phyloP scores from a whole-genome alignment of 35 echinoderm and acorn worm species.

The Nesometra sesokonis region DNA sequence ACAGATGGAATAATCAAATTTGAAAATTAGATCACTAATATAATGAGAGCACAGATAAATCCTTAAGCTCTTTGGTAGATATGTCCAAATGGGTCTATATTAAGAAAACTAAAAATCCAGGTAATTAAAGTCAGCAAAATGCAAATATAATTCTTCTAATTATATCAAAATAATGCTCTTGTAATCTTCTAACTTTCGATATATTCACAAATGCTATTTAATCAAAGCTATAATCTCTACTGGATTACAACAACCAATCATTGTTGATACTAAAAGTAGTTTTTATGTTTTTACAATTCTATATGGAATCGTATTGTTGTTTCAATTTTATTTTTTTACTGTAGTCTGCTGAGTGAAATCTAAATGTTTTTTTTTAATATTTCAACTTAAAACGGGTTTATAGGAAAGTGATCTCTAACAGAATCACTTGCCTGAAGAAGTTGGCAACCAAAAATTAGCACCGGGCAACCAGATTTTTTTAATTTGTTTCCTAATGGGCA shows the following conservation, averaged over 20 bases:
- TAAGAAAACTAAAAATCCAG: neutral
- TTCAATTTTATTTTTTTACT: too few relatives aligned
- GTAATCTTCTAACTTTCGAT: neutral
- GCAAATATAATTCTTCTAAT: neutral
- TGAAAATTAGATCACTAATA: too few relatives aligned
- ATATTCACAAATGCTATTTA: neutral
- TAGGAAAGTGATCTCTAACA: too few relatives aligned
- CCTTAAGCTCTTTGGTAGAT: neutral
- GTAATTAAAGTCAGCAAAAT: neutral
- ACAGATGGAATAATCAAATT: too few relatives aligned
- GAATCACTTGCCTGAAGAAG: too few relatives aligned
- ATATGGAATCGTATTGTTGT: neutral
- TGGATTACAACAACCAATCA: neutral
- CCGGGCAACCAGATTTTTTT: too few relatives aligned
- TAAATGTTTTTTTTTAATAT: too few relatives aligned
- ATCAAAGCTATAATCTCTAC: neutral
- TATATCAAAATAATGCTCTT: neutral
- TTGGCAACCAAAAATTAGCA: too few relatives aligned
- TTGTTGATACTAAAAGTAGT: neutral
- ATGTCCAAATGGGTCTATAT: neutral
- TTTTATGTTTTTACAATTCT: neutral
- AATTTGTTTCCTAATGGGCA: too few relatives aligned
- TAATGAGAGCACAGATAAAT: neutral
- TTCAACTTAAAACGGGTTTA: too few relatives aligned
- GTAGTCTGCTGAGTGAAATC: too few relatives aligned